These are phyloP conservation scores for Apamea epomidion DNA, from an alignment of 2,888 invertebrate genomes.

Conservation along the genomic window DNA sequence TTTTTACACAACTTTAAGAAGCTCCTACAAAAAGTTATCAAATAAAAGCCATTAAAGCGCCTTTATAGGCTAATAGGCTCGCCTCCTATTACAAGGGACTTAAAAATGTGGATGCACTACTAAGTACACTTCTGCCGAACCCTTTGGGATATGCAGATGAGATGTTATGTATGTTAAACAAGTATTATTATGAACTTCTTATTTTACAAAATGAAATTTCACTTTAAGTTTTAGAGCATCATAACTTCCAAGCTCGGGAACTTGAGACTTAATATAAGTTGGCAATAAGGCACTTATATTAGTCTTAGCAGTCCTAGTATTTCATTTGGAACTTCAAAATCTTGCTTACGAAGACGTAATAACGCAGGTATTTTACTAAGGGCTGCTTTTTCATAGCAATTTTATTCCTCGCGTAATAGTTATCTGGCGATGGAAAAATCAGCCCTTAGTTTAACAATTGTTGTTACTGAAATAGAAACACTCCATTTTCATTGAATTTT, in stretches of 20 bases:
- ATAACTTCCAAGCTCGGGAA: slow-evolving; percentile 18
- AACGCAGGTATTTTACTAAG: background rate
- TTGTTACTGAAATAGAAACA: slow-evolving; percentile 9
- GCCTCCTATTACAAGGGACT: too few species aligned
- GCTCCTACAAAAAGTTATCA: too few species aligned
- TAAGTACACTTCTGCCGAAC: background rate
- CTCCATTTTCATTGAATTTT: background rate
- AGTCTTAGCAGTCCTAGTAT: slow-evolving; percentile 14
- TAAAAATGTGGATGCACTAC: background rate
- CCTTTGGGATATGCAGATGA: background rate
- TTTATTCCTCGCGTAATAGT: too few species aligned
- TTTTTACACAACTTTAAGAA: too few species aligned
- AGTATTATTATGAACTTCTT: background rate
- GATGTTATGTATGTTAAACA: background rate
- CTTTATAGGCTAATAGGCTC: too few species aligned
- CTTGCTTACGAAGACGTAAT: slow-evolving; percentile 16
- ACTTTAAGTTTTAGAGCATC: slow-evolving; percentile 2
- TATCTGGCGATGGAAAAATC: too few species aligned
- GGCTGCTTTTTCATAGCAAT: too few species aligned
- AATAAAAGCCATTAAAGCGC: too few species aligned
- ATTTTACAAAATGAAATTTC: slow-evolving; percentile 11
- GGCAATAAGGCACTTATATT: slow-evolving; percentile 32
- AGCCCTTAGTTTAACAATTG: slow-evolving; percentile 7
- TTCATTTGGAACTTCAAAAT: slow-evolving; percentile 42
- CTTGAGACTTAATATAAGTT: slow-evolving; percentile 30